Conservation (phyloP, 2,113 vertebrate species). For the Grus americana region DNA sequence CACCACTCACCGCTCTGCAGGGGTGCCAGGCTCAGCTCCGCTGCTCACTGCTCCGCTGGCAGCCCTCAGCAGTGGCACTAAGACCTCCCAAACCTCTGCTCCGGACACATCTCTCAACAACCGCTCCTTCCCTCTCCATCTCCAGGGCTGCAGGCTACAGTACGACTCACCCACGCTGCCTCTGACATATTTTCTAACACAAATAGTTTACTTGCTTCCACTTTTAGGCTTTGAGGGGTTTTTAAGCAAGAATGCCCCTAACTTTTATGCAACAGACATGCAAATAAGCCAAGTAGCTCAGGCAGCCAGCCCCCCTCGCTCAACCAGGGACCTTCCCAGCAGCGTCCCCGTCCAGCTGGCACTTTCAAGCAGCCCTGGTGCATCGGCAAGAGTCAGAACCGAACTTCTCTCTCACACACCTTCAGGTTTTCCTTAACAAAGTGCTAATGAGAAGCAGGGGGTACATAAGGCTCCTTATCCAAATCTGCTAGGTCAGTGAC, state of each 20-base stretch:
- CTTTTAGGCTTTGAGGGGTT: background rate
- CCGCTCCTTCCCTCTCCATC: background rate
- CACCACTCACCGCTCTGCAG: background rate
- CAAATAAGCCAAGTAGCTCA: background rate
- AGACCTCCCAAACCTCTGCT: background rate
- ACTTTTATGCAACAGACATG: background rate
- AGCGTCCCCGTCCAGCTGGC: background rate
- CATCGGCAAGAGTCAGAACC: background rate
- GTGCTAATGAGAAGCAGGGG: background rate
- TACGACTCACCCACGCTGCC: background rate
- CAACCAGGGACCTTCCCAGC: background rate
- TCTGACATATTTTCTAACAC: background rate
- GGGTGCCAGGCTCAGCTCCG: background rate
- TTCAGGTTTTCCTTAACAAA: background rate
- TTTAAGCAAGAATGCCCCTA: background rate
- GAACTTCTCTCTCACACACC: background rate
- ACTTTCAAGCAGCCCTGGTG: background rate
- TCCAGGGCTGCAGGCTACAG: background rate
- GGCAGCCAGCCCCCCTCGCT: accelerated
- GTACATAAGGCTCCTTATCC: background rate
- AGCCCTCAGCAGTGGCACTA: background rate
- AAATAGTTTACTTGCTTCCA: background rate
- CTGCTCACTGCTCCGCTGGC: background rate
- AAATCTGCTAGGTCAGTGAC: background rate
- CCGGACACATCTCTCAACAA: background rate